Evolutionary conservation across 2,113 vertebrate species (phyloP).

Genomic region (Sebastes fasciatus): DNA sequence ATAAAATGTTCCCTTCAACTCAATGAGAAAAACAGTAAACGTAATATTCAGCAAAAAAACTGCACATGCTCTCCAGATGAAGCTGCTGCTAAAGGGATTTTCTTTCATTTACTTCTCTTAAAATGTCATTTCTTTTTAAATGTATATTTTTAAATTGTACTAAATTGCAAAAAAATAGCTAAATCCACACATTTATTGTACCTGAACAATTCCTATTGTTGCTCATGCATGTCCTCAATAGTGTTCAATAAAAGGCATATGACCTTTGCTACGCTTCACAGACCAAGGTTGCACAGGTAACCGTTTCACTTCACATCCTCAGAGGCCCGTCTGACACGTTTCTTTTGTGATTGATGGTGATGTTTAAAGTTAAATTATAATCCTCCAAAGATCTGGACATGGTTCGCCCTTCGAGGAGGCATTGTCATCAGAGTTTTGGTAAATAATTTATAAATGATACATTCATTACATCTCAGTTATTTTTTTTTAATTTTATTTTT

Average conservation of each 20-base stretch:
- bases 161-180: not conserved
- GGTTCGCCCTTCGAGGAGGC: not conserved
- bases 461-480: not conserved
- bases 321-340: not conserved
- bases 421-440: not conserved
- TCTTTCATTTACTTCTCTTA: not conserved
- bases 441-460: not conserved
- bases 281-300: not conserved
- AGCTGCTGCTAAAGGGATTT: not conserved
- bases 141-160: not conserved
- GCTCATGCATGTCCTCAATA: constrained; percentile 15
- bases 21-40: not conserved
- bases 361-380: constrained; percentile 11
- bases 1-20: no score
- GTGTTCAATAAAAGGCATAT: constrained; percentile 12
- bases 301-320: not conserved
- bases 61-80: not conserved
- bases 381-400: not conserved
- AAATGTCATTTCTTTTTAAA: constrained; percentile 14
- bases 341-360: constrained; percentile 22
- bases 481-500: no score
- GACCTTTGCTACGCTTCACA: constrained; percentile 14
- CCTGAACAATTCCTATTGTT: constrained; percentile 9
- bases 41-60: not conserved
- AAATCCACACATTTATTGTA: constrained; percentile 8